A percentile compares a stretch with the other conserved stretches of the same genome.
phyloP scores from a whole-genome alignment of 1,140 invertebrate genomes.

The Drosophila setifemur region DNA sequence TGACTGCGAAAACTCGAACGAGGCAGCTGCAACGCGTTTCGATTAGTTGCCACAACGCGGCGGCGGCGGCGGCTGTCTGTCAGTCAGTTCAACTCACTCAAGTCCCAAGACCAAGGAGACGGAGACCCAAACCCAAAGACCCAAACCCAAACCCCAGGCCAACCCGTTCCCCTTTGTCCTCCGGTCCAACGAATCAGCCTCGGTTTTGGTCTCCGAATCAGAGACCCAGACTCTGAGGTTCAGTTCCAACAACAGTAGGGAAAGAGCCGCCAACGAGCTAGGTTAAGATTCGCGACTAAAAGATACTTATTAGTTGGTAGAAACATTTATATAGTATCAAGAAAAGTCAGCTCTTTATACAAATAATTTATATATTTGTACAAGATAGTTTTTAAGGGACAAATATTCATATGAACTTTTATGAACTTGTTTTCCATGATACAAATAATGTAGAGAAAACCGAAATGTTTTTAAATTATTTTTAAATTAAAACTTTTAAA shows the following conservation, averaged over 20 bases:
- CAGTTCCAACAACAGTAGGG: background rate
- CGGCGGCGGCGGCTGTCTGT: constrained; percentile 38
- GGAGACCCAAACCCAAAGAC: constrained; percentile 13
- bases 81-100: constrained; percentile 43
- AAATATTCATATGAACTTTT: too few species aligned
- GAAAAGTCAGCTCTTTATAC: too few species aligned
- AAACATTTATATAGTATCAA: too few species aligned
- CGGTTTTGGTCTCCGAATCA: constrained; percentile 14
- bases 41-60: constrained; percentile 68
- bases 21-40: constrained; percentile 78
- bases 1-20: constrained; percentile 49
- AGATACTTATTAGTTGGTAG: constrained; percentile 12
- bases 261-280: background rate
- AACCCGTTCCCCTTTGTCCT: constrained; percentile 12
- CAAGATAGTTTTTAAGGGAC: too few species aligned
- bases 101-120: constrained; percentile 32
- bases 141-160: constrained; percentile 11
- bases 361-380: too few species aligned
- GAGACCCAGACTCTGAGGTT: constrained; percentile 9
- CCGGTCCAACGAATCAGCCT: constrained; percentile 6
- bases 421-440: too few species aligned
- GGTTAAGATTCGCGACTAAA: background rate
- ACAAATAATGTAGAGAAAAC: too few species aligned
- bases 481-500: too few species aligned
- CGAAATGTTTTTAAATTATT: too few species aligned